Percentiles rank a stretch among this genome's conserved stretches.
phyloP scores from a whole-genome alignment of 2,797 vertebrate species.

The Enteromius anoplus region DNA sequence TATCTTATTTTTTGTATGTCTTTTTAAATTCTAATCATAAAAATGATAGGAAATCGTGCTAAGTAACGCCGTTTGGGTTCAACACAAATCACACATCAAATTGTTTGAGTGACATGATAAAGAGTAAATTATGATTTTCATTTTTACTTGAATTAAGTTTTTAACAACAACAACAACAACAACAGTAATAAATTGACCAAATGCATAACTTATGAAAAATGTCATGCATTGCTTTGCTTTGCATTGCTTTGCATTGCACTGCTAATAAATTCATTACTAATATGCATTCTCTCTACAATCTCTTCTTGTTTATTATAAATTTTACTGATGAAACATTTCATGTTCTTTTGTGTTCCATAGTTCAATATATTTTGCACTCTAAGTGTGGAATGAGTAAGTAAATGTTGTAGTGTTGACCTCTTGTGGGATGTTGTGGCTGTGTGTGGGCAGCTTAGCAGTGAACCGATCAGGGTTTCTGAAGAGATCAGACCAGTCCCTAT shows the following conservation, averaged over 20 bases:
- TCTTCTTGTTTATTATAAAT: background rate
- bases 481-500: slow-evolving; percentile 8
- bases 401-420: slow-evolving; percentile 16
- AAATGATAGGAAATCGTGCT: background rate
- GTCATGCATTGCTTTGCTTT: background rate
- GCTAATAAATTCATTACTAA: background rate
- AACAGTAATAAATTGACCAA: background rate
- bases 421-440: slow-evolving; percentile 24
- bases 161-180: background rate
- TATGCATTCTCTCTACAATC: background rate
- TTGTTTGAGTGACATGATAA: background rate
- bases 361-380: slow-evolving; percentile 4
- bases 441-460: slow-evolving; percentile 13
- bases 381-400: slow-evolving; percentile 15
- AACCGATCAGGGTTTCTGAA: slow-evolving; percentile 2
- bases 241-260: too few relatives aligned
- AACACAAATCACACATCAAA: background rate
- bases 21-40: background rate
- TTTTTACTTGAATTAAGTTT: background rate
- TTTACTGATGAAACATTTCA: background rate
- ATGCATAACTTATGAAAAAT: background rate
- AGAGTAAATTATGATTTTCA: background rate
- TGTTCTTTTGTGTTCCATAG: slow-evolving; percentile 4
- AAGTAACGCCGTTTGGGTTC: background rate
- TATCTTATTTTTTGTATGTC: too few relatives aligned